These are phyloP conservation scores for Takifugu rubripes DNA, from an alignment of 2,797 vertebrate genomes.

Conservation along the genomic window DNA sequence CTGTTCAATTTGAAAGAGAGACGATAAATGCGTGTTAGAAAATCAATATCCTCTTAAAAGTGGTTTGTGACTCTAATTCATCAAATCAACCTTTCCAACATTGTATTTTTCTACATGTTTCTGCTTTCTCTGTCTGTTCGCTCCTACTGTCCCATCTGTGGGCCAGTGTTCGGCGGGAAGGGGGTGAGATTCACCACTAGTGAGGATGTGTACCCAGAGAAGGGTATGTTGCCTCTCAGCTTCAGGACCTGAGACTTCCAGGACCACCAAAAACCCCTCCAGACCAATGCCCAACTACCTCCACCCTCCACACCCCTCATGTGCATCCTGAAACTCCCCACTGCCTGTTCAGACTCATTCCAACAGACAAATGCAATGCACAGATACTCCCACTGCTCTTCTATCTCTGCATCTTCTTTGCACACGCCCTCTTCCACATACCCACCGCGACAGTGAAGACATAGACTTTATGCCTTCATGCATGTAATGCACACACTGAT, in stretches of 20 bases:
- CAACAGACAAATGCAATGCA: slow-evolving; percentile 55
- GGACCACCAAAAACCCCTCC: slow-evolving; percentile 49
- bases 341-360: slow-evolving; percentile 68
- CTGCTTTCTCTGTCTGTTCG: slow-evolving; percentile 60
- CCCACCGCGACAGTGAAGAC: slow-evolving; percentile 17
- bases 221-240: slow-evolving; percentile 87
- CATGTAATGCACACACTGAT: slow-evolving; percentile 66
- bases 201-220: slow-evolving; percentile 99
- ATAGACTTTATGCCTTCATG: slow-evolving; percentile 65
- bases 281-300: slow-evolving; percentile 54
- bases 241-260: slow-evolving; percentile 57
- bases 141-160: slow-evolving; percentile 63
- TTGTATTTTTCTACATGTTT: slow-evolving; percentile 62
- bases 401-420: slow-evolving; percentile 23
- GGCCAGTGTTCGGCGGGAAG: slow-evolving; percentile 97
- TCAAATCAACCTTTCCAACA: slow-evolving; percentile 34
- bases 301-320: slow-evolving; percentile 52
- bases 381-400: slow-evolving; percentile 24
- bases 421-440: slow-evolving; percentile 21
- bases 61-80: slow-evolving; percentile 28
- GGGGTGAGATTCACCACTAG: slow-evolving; percentile 98
- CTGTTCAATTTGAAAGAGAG: background rate
- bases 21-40: background rate
- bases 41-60: background rate
- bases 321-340: slow-evolving; percentile 58